phyloP scores from a whole-genome alignment of 2,888 invertebrate genomes.

The Agonopterix subpropinquella region DNA sequence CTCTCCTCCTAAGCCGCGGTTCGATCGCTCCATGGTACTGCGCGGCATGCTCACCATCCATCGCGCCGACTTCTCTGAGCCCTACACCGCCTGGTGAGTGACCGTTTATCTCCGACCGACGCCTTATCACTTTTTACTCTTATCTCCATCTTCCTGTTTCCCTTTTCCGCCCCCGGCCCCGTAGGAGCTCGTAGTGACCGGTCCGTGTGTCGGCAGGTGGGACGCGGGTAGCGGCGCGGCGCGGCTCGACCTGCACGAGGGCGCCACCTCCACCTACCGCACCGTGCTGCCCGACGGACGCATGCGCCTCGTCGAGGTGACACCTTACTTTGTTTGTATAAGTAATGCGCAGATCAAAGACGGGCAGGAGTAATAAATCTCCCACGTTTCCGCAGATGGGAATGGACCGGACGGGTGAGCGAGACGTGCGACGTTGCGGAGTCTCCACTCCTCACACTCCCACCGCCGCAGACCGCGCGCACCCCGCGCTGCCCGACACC shows the following conservation, averaged over 20 bases:
- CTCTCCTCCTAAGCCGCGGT: slow-evolving; percentile 28
- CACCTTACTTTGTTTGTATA: background rate
- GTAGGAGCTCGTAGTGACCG: background rate
- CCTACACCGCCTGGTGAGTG: slow-evolving; percentile 40
- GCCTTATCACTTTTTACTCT: no score
- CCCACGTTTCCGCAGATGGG: slow-evolving; percentile 25
- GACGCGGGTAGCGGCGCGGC: slow-evolving; percentile 44
- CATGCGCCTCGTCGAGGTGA: slow-evolving; percentile 37
- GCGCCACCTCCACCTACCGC: slow-evolving; percentile 42
- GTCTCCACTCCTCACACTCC: slow-evolving; percentile 20
- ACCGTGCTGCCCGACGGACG: slow-evolving; percentile 26
- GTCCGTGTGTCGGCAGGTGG: slow-evolving; percentile 33
- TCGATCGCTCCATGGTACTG: slow-evolving; percentile 34
- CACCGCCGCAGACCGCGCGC: slow-evolving; percentile 26
- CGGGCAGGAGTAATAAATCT: no score
- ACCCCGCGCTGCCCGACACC: slow-evolving; percentile 47
- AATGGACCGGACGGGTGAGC: slow-evolving; percentile 38
- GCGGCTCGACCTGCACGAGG: slow-evolving; percentile 45
- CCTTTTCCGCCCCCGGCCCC: background rate
- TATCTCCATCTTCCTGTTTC: background rate
- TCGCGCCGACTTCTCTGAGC: slow-evolving; percentile 47
- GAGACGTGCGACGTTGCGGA: slow-evolving; percentile 33
- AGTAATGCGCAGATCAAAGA: no score
- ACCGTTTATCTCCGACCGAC: background rate
- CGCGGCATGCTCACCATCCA: slow-evolving; percentile 42